phyloP scores from a whole-genome alignment of 2,888 invertebrate species.

The Spialia ferax region DNA sequence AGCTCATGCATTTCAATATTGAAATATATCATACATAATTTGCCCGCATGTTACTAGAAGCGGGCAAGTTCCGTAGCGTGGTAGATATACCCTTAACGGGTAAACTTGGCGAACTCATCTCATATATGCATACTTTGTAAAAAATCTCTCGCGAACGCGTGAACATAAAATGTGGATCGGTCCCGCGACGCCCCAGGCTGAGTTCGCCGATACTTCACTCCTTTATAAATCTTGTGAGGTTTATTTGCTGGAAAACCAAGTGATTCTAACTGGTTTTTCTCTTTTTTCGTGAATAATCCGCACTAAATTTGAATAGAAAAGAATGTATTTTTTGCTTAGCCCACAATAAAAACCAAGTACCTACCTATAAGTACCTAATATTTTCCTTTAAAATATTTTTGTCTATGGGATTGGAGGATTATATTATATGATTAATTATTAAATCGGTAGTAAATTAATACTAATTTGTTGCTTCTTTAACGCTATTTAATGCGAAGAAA shows the following conservation, averaged over 20 bases:
- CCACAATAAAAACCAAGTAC: too few relatives aligned
- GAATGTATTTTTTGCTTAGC: too few relatives aligned
- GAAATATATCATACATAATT: slow-evolving; percentile 30
- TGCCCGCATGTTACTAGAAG: slow-evolving; percentile 19
- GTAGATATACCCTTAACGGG: slow-evolving; percentile 26
- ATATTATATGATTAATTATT: too few relatives aligned
- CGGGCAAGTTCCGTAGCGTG: slow-evolving; percentile 28
- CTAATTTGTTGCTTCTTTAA: too few relatives aligned
- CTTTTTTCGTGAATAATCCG: neutral
- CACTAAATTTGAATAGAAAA: neutral
- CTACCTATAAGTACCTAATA: too few relatives aligned
- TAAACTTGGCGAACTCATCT: slow-evolving; percentile 37
- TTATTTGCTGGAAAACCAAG: slow-evolving; percentile 28
- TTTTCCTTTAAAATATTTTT: too few relatives aligned
- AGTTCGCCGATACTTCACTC: slow-evolving; percentile 43
- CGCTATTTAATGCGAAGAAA: too few relatives aligned
- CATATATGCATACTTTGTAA: slow-evolving; percentile 72
- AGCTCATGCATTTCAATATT: slow-evolving; percentile 26
- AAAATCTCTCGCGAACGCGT: slow-evolving; percentile 62
- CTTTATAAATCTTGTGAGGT: slow-evolving; percentile 34
- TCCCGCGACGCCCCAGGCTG: slow-evolving; percentile 35
- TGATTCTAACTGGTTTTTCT: neutral
- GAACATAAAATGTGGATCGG: slow-evolving; percentile 63
- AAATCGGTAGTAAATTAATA: too few relatives aligned
- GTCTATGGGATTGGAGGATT: too few relatives aligned